These are phyloP conservation scores for Paratilapia polleni DNA, from an alignment of 2,113 vertebrate species.

Conservation along the genomic window DNA sequence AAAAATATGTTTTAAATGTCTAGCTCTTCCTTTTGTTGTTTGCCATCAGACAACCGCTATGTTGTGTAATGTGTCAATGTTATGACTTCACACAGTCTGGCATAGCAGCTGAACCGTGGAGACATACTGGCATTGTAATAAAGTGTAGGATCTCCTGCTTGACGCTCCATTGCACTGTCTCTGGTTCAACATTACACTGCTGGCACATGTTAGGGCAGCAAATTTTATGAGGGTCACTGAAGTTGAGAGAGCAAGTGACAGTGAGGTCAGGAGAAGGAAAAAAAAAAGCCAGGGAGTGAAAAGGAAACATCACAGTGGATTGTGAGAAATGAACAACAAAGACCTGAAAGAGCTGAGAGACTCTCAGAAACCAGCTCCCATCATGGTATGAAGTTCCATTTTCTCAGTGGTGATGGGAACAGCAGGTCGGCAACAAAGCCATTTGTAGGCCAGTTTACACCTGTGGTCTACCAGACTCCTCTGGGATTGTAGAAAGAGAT, in stretches of 20 bases:
- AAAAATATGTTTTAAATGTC: background rate
- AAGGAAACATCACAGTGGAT: background rate
- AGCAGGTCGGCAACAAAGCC: background rate
- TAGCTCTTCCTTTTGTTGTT: background rate
- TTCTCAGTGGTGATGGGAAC: background rate
- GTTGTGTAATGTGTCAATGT: constrained; percentile 4
- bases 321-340: background rate
- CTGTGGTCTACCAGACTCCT: background rate
- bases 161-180: constrained; percentile 3
- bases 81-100: constrained; percentile 1
- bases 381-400: background rate
- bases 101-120: constrained; percentile 28
- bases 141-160: constrained; percentile 39
- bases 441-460: constrained; percentile 23
- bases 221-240: constrained; percentile 34
- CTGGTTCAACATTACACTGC: constrained; percentile 9
- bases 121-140: constrained; percentile 53
- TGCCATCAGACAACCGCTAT: constrained; percentile 2
- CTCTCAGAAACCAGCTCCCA: background rate
- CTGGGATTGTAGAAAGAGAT: background rate
- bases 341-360: constrained; percentile 1
- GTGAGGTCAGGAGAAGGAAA: background rate
- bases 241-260: background rate
- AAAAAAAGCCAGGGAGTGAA: background rate
- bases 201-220: constrained; percentile 14